These are phyloP conservation scores for Coleophora flavipennella DNA, from an alignment of 2,888 invertebrate species.

Conservation along the genomic window DNA sequence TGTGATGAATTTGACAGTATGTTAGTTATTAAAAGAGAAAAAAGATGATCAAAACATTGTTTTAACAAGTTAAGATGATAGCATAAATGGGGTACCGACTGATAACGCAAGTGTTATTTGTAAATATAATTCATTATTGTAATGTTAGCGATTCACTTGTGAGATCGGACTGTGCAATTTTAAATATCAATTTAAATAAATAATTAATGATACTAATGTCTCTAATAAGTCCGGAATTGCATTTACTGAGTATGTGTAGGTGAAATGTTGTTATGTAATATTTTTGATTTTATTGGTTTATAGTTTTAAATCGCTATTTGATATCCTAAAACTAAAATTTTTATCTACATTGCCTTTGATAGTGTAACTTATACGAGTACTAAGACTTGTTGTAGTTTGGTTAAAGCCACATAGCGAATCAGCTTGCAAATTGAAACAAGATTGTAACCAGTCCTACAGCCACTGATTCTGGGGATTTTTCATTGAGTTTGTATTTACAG, in stretches of 20 bases:
- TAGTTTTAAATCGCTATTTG: slow-evolving; percentile 12
- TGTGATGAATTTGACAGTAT: slow-evolving; percentile 7
- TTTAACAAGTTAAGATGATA: slow-evolving; percentile 28
- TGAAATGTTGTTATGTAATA: background rate
- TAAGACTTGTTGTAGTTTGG: slow-evolving; percentile 25
- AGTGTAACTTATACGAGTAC: slow-evolving; percentile 47
- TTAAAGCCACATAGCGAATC: slow-evolving; percentile 15
- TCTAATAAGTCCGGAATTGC: slow-evolving; percentile 45
- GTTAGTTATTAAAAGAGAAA: slow-evolving; percentile 14
- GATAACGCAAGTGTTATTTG: slow-evolving; percentile 63
- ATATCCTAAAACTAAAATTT: slow-evolving; percentile 29
- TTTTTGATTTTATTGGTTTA: slow-evolving; percentile 3
- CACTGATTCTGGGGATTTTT: background rate
- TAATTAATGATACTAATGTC: slow-evolving; percentile 22
- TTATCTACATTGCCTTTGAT: slow-evolving; percentile 56
- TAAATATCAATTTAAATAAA: slow-evolving; percentile 18
- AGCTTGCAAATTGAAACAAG: slow-evolving; percentile 3
- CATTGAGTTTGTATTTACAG: background rate
- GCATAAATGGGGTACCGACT: slow-evolving; percentile 48
- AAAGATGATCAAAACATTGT: slow-evolving; percentile 20
- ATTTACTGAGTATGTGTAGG: slow-evolving; percentile 26
- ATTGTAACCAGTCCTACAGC: no score
- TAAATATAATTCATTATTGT: slow-evolving; percentile 57
- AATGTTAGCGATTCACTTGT: slow-evolving; percentile 48
- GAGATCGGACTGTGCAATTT: slow-evolving; percentile 41